Base-by-base conservation (phyloP, 2,888 invertebrate genomes). In the Flexamia atlantica region DNA sequence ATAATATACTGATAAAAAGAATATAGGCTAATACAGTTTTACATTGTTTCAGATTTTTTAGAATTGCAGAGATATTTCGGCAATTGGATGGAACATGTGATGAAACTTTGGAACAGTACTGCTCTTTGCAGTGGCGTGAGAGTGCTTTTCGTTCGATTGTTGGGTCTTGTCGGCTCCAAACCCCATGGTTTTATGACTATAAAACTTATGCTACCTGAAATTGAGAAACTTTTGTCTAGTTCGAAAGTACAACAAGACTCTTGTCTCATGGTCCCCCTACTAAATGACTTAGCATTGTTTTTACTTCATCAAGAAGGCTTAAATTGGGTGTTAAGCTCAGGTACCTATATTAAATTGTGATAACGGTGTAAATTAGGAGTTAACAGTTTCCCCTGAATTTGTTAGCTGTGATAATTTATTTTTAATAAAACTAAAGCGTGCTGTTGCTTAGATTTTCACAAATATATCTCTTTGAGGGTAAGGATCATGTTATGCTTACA, bases 161-260 rank as follows among this genome's bases (percentile, higher is more conserved):
- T 53, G 23, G 53, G 53, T 23, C 53, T 53, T 23, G 20, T 53
- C 3, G 53, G 53, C 23, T 53, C 53, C 53, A 53, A 53, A 53
- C 53, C 53, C 23, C 53, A 53, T n/a, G 53, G 53, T 23, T 53
- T 53, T 23, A 53, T 23, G 20, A 53, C 23, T 4, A 23, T 53
- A 23, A 53, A 53, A 53, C 53, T 23, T 23, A 53, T 53, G 20
- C 14, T 53, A 53, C 53, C 20, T 53, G 53, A 53, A 23, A 9
- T 53, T 7, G 53, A 53, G 20, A n/a, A n/a, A 53, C 23, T 53
- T 4, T 23, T 53, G 2, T 53, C 53, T 23, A 53, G 20, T 53
- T 53, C 23, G 2, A 23, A 53, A 53, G 53, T 53, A 4, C 53
- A 53, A 23, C 20, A 53, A 23, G 53, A 53, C 20, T 53, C 53